Base-by-base conservation (phyloP, 2,113 vertebrate species). In the Bubo bubo region DNA sequence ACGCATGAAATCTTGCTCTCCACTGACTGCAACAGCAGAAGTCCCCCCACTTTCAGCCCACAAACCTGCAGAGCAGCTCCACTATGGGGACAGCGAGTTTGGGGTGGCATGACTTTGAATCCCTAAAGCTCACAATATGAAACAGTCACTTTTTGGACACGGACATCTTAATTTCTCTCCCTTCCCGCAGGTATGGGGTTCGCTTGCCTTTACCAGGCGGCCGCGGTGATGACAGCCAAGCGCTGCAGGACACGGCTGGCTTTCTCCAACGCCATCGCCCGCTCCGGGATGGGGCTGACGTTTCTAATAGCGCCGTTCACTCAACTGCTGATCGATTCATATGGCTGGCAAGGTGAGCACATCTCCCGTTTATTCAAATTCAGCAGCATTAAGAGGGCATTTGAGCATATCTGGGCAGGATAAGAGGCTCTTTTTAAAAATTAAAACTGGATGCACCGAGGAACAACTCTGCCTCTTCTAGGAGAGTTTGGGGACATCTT, bases 251-350 rank as follows among this genome's bases (percentile, higher is more conserved):
- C 98, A 41, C 97, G 98, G 74, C 49, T 99, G 94, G 99, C 98
- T 5, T 98, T 99, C 24, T 98, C 98, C 24, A 99, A 98, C 23
- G 98, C 99, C 10, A 98, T 99, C 11, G 99, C 98, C 24, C 99
- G 99, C 56, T 99, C 99, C 2, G 99, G 99, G 24, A 99, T 99
- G 99, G 99, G 99, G 49, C 96, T 99, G 95, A 99, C 99, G 0
- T 99, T 99, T 96, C 98, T 99, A 4, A 96, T 99, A 1, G 99
- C 99, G 2, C 99, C 99, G 3, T 98, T 99, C 96, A 99, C 98
- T 6, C 99, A 99, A 96, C 96, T 99, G 23, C 98, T 99, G 75
- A 97, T 99, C 58, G 98, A 99, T 67, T 50, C 72, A 10, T 99
- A 99, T 12, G 98, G 98, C 56, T 99, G 99, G 99, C 98, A 98